Conservation (phyloP, 1,140 invertebrate genomes). For the Drosophila ohnishii region DNA sequence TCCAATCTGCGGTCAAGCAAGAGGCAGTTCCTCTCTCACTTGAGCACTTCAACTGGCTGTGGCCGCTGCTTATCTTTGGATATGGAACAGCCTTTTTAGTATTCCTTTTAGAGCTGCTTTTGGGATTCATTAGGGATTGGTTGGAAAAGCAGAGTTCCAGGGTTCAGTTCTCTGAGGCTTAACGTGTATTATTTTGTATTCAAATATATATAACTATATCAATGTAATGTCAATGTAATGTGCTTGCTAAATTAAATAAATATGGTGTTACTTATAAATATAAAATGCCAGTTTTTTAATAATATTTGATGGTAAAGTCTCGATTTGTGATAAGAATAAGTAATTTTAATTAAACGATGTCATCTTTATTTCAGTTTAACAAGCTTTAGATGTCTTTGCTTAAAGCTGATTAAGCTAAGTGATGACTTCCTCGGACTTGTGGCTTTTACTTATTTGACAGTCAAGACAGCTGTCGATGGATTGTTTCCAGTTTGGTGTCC, state of each 20-base stretch:
- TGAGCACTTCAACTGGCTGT: slow-evolving; percentile 17
- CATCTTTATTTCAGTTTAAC: no score
- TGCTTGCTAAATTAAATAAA: not conserved
- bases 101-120: slow-evolving; percentile 23
- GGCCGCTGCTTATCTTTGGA: slow-evolving; percentile 16
- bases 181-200: no score
- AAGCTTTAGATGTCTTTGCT: not conserved
- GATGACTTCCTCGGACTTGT: not conserved
- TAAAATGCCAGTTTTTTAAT: no score
- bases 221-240: not conserved
- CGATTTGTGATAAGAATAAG: not conserved
- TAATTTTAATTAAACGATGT: not conserved
- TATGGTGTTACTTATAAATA: not conserved
- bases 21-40: slow-evolving; percentile 10
- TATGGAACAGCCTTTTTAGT: slow-evolving; percentile 8
- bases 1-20: not conserved
- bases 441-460: not conserved
- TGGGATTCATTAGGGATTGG: not conserved
- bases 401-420: slow-evolving; percentile 5
- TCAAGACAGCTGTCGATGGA: slow-evolving; percentile 1
- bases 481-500: not conserved
- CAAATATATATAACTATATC: not conserved
- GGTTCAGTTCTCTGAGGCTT: not conserved
- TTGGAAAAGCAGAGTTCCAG: not conserved
- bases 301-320: not conserved